Base-by-base conservation (phyloP, 2,797 vertebrate genomes). In the Sparidentex hasta region DNA sequence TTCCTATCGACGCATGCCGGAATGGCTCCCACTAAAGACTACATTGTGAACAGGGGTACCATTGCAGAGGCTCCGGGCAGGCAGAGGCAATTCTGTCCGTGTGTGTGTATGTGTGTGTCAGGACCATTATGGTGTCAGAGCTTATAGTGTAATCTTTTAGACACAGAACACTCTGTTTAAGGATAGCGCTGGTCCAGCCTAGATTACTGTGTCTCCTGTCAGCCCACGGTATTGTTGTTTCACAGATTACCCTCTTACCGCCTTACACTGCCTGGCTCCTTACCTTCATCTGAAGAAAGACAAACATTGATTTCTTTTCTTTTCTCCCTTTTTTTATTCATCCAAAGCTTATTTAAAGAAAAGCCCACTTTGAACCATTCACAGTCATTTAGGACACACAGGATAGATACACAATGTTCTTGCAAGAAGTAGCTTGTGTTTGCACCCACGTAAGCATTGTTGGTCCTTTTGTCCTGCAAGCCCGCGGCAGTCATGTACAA, bases 181-280 rank as follows among this genome's bases (percentile, higher is more conserved):
- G 87, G 89, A 90, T 77, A 85, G 88, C 12, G 41, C 74, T 54
- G 86, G 86, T 91, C 88, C 87, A 81, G 85, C 83, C 84, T 89
- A 91, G 93, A 93, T 93, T 88, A 92, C 86, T 63, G 88, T 66
- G 18, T 91, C 88, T 91, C 74, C 72, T 91, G 88, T 91, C 90
- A 88, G 81, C 85, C 88, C 80, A 48, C 23, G 66, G 84, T 87
- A 91, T 92, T 94, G 92, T 94, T 87, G 91, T 90, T 89, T 85
- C 90, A 78, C 82, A 92, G 90, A 94, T 94, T 92, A 91, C 87
- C 78, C 85, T 92, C 76, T 90, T 87, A 88, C 89, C 33, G 69
- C 82, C 84, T 82, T 59, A 84, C 81, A 78, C 83, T 62, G 77
- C 78, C 56, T 11, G 70, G 82, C 87, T 90, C 72, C 65, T 48